Base-by-base conservation (phyloP, 1,140 invertebrate genomes). In the Scaptomyza graminum region DNA sequence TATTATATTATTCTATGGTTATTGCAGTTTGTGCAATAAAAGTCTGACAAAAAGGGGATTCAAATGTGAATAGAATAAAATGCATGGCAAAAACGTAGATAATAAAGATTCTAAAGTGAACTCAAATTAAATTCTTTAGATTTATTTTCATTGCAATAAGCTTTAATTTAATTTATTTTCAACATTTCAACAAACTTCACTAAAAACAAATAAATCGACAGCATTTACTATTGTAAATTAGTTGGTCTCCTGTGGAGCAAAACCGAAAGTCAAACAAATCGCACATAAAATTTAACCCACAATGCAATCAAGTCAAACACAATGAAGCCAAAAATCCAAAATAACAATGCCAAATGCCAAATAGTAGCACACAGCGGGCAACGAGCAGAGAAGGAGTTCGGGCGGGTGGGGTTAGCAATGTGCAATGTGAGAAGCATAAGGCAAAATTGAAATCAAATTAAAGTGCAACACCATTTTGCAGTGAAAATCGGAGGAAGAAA, bases 371-470 rank as follows among this genome's bases (percentile, higher is more conserved):
- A 47, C 13, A 39, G 15, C 57, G 3, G 39, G 22, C 57, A 4
- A n/a, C 28, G 28, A 6, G 28, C 28, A 7, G 28, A 31, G 5
- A 5, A 31, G 28, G 5, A 31, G 28, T 5, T 31, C 2, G 25
- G 25, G 25, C 25, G 25, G 7, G 4, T 2, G 1, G 28, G 5
- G 28, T 31, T 31, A 7, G 37, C n/a, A 18, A 5, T 16, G 5
- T 9, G 31, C 7, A 41, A 7, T n/a, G 34, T n/a, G 28, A n/a
- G 18, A 12, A 47, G 64, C 8, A 13, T 43, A 6, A 43, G 13
- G 39, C n/a, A 69, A 69, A 77, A 74, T 77, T 65, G 66, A 78
- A 78, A 71, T 78, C 67, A 71, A 78, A 78, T 78, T 78, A 71
- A 75, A 78, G 62, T 71, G 62, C 72, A 66, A 71, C 75, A 74